Percentiles rank a stretch among this genome's conserved stretches.
phyloP scores from a whole-genome alignment of 2,113 vertebrate species.

The Cynopterus brachyotis region DNA sequence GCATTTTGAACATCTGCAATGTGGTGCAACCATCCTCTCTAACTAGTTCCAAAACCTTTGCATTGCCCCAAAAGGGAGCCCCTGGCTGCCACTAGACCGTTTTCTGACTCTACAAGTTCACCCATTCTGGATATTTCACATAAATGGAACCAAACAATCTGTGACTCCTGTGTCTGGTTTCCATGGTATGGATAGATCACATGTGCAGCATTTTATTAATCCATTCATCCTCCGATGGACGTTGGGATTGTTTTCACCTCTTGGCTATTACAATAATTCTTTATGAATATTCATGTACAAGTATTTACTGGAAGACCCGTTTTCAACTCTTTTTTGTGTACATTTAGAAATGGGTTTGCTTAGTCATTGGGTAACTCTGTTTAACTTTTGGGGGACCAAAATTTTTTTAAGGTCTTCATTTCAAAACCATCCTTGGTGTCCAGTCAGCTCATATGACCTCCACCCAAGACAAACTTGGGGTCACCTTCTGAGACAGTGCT shows the following conservation, averaged over 20 bases:
- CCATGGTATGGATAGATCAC: not conserved
- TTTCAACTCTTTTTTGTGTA: not conserved
- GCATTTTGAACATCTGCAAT: not conserved
- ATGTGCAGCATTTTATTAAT: not conserved
- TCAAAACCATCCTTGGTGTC: not conserved
- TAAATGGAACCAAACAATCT: not conserved
- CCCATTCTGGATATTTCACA: not conserved
- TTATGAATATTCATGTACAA: not conserved
- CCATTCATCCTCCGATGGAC: fast-evolving
- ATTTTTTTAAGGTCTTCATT: not conserved
- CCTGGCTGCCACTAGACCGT: too few species aligned
- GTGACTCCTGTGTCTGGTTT: not conserved
- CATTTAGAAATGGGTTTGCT: not conserved
- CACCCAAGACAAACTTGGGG: not conserved
- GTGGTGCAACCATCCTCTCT: not conserved
- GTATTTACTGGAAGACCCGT: not conserved
- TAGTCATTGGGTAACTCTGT: not conserved
- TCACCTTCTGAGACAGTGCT: not conserved
- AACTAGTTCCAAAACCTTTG: not conserved
- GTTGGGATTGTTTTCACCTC: not conserved
- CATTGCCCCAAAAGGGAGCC: not conserved
- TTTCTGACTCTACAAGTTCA: not conserved
- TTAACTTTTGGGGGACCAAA: not conserved
- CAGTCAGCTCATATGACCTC: not conserved
- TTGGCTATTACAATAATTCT: not conserved